These are phyloP conservation scores for Sipha flava DNA, from an alignment of 1,140 invertebrate species.

Conservation along the genomic window DNA sequence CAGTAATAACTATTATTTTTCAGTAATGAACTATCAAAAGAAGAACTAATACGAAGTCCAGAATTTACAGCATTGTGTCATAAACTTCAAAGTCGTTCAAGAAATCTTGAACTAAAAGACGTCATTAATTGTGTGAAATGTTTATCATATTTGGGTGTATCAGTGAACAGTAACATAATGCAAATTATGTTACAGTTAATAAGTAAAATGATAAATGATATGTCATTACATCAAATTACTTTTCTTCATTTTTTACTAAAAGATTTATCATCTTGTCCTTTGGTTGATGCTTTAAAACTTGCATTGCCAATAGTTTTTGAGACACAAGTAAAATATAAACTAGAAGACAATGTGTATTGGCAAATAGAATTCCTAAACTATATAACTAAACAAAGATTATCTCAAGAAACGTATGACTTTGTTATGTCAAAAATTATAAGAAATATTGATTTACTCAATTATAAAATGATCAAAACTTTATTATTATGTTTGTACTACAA, in stretches of 20 bases:
- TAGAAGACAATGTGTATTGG: slow-evolving; percentile 47
- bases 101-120: slow-evolving; percentile 47
- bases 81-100: slow-evolving; percentile 48
- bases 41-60: slow-evolving; percentile 38
- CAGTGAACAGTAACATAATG: slow-evolving; percentile 48
- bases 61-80: slow-evolving; percentile 47
- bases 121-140: slow-evolving; percentile 51
- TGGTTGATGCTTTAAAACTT: slow-evolving; percentile 51
- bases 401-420: slow-evolving; percentile 42
- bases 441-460: slow-evolving; percentile 10
- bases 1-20: slow-evolving; percentile 27
- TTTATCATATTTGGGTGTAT: slow-evolving; percentile 49
- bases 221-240: slow-evolving; percentile 52
- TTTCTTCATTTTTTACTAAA: slow-evolving; percentile 52
- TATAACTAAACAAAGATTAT: slow-evolving; percentile 46
- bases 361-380: slow-evolving; percentile 48
- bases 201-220: slow-evolving; percentile 50
- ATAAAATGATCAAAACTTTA: neutral
- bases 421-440: slow-evolving; percentile 26
- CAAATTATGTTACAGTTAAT: slow-evolving; percentile 55
- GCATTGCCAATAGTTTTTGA: slow-evolving; percentile 57
- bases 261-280: slow-evolving; percentile 45
- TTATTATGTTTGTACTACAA: neutral
- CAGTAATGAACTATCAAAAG: slow-evolving; percentile 36
- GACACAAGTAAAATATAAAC: slow-evolving; percentile 48